Conservation (phyloP, 2,888 invertebrate species). For the Drosophila niveifrons region DNA sequence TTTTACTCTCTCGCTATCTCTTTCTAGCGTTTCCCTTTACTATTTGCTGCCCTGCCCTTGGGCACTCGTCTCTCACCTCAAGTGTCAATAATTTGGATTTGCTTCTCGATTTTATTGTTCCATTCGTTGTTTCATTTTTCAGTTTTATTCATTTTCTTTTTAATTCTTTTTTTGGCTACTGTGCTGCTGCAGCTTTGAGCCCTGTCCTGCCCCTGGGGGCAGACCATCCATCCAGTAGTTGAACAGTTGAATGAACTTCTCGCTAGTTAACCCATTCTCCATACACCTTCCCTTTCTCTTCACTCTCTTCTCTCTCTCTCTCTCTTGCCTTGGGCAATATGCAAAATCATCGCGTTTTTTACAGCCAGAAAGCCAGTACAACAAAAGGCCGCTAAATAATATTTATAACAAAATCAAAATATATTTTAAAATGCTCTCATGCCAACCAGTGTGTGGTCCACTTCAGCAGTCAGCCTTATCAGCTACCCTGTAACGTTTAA, state of each 20-base stretch:
- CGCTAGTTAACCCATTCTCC: conserved; percentile 20
- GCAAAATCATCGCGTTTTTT: conserved; percentile 69
- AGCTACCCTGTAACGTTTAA: conserved; percentile 19
- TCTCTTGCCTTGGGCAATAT: conserved; percentile 52
- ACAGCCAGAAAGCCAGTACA: conserved; percentile 60
- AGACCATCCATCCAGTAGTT: conserved; percentile 15
- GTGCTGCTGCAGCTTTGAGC: conserved; percentile 47
- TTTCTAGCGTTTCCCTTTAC: background rate
- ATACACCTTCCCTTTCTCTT: background rate
- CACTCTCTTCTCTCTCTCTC: conserved; percentile 1
- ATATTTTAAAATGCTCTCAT: conserved; percentile 38
- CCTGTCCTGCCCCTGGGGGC: conserved; percentile 22
- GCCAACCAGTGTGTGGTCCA: conserved; percentile 70
- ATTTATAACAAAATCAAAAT: conserved; percentile 70
- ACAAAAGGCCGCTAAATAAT: conserved; percentile 74
- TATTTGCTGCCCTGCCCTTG: conserved; percentile 21
- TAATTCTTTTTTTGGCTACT: conserved; percentile 53
- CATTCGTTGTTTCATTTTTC: conserved; percentile 38
- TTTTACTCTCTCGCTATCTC: background rate
- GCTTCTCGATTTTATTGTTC: conserved; percentile 29
- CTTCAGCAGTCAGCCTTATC: conserved; percentile 1
- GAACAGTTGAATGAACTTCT: conserved; percentile 64
- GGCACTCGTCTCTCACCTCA: conserved; percentile 68
- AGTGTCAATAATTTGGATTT: conserved; percentile 79
- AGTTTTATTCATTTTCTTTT: conserved; percentile 32